These are phyloP conservation scores for Mellilla xanthometata DNA, from an alignment of 2,888 invertebrate genomes.

Conservation along the genomic window DNA sequence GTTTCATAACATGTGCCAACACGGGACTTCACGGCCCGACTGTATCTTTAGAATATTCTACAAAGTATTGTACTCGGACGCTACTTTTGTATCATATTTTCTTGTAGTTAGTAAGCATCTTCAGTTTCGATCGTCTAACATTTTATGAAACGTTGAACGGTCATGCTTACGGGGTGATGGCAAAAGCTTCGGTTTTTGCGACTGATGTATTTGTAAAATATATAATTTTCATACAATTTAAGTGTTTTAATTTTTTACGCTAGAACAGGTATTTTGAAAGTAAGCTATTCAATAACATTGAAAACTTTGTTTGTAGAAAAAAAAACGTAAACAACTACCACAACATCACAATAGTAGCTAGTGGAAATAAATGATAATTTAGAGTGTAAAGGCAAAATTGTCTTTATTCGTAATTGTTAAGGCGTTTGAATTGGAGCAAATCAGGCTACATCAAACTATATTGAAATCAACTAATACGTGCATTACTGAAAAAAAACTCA, in stretches of 20 bases:
- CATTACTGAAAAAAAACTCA: no score
- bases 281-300: no score
- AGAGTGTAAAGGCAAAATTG: no score
- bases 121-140: conserved; percentile 56
- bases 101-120: conserved; percentile 66
- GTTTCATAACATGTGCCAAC: conserved; percentile 71
- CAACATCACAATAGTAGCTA: no score
- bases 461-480: no score
- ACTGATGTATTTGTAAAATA: conserved; percentile 62
- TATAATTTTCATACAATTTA: conserved; percentile 58
- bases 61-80: conserved; percentile 30
- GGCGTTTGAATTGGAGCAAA: no score
- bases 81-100: conserved; percentile 76
- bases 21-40: conserved; percentile 60
- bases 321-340: no score
- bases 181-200: conserved; percentile 60
- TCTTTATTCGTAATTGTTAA: no score
- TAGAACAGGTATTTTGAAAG: no score
- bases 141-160: conserved; percentile 74
- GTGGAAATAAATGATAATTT: no score
- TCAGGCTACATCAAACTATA: no score
- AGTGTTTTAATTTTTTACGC: conserved; percentile 33
- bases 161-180: conserved; percentile 59
- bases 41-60: conserved; percentile 39
- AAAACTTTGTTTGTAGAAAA: no score